Conservation (phyloP, 2,113 vertebrate species). For the Grantiella picta region DNA sequence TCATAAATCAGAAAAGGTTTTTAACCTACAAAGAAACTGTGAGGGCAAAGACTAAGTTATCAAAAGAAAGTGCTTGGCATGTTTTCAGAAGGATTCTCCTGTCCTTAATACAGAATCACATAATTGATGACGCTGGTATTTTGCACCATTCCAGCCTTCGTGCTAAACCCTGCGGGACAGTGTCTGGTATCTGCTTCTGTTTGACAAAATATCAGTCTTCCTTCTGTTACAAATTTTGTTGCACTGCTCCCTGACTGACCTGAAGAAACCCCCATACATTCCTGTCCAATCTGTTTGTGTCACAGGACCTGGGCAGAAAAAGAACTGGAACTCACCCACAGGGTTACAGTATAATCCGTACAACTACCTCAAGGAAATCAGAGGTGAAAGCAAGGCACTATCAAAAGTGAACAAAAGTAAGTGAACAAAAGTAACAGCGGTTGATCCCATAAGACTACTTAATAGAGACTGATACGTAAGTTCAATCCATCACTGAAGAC, state of each 20-base stretch:
- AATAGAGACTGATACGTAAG: not conserved
- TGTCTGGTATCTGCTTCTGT: not conserved
- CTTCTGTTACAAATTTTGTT: not conserved
- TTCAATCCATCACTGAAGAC: not conserved
- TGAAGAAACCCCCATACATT: not conserved
- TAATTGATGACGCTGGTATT: not conserved
- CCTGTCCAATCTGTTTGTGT: not conserved
- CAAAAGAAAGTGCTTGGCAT: not conserved
- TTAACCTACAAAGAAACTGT: not conserved
- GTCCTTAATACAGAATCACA: not conserved
- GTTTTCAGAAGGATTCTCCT: not conserved
- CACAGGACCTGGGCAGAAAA: not conserved
- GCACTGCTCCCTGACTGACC: not conserved
- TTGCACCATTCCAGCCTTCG: not conserved
- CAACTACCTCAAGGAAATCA: not conserved
- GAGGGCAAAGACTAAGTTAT: not conserved
- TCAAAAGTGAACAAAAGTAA: not conserved
- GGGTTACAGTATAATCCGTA: not conserved
- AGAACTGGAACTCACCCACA: not conserved
- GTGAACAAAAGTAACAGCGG: not conserved
- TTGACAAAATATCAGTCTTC: not conserved
- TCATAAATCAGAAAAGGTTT: not conserved
- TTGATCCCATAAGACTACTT: not conserved
- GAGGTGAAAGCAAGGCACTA: not conserved
- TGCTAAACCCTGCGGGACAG: not conserved